Percentiles rank a stretch among this genome's conserved stretches.
These are phyloP conservation scores for Theropithecus gelada DNA, from an alignment of 2,113 vertebrate species.

Conservation along the genomic window DNA sequence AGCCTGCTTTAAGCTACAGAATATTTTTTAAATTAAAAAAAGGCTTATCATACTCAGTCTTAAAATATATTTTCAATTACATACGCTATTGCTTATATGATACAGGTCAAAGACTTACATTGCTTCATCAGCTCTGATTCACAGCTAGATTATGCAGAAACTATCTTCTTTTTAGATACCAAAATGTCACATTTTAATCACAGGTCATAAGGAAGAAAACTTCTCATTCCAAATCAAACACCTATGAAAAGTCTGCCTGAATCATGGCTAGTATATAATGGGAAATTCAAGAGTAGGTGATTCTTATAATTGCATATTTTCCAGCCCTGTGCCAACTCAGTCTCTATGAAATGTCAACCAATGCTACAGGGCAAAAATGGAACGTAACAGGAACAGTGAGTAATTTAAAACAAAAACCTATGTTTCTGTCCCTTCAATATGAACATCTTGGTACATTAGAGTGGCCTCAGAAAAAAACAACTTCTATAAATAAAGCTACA, in stretches of 20 bases:
- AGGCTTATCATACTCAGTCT: conserved; percentile 49
- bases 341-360: conserved; percentile 86
- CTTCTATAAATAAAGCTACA: conserved; percentile 63
- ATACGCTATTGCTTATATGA: conserved; percentile 37
- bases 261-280: conserved; percentile 72
- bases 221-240: conserved; percentile 82
- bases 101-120: conserved; percentile 64
- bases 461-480: conserved; percentile 54
- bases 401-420: conserved; percentile 82
- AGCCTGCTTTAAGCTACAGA: not conserved
- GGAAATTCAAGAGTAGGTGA: conserved; percentile 80
- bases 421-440: conserved; percentile 21
- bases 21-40: not conserved
- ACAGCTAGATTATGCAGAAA: conserved; percentile 73
- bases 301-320: conserved; percentile 83
- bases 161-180: conserved; percentile 77
- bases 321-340: conserved; percentile 69
- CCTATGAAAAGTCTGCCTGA: conserved; percentile 74
- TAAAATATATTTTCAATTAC: conserved; percentile 69
- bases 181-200: conserved; percentile 84
- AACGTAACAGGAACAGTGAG: conserved; percentile 63
- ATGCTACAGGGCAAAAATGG: conserved; percentile 80
- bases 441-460: conserved; percentile 57
- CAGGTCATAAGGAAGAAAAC: conserved; percentile 82
- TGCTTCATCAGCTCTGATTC: conserved; percentile 68